Conservation (phyloP, 2,113 vertebrate species). For the Cyrtonyx montezumae region DNA sequence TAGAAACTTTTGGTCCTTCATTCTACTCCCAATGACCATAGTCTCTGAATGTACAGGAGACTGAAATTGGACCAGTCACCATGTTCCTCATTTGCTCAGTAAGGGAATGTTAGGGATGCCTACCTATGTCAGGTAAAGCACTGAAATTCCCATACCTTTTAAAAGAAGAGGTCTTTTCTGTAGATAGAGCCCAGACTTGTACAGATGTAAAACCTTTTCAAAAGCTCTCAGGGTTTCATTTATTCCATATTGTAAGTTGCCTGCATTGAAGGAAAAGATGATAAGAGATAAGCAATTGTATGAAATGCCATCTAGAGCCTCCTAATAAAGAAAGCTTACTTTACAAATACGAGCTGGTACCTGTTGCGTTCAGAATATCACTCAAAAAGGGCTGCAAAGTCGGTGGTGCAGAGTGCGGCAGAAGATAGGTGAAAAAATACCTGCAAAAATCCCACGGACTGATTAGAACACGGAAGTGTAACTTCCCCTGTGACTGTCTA, state of each 20-base stretch:
- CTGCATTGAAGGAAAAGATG: constrained; percentile 68
- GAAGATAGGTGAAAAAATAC: constrained; percentile 93
- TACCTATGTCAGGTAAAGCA: background rate
- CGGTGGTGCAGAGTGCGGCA: constrained; percentile 88
- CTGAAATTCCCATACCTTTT: constrained; percentile 76
- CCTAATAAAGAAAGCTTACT: background rate
- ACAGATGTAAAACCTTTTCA: constrained; percentile 86
- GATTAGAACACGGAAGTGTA: constrained; percentile 6
- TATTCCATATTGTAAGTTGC: constrained; percentile 84
- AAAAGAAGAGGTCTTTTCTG: constrained; percentile 79
- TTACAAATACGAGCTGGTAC: constrained; percentile 65
- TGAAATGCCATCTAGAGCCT: background rate
- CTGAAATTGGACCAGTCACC: background rate
- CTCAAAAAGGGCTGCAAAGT: constrained; percentile 83
- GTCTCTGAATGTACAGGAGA: background rate
- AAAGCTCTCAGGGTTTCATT: constrained; percentile 87
- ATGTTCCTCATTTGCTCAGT: rapidly evolving
- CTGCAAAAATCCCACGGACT: constrained; percentile 74
- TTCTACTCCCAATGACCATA: background rate
- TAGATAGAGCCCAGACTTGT: constrained; percentile 88
- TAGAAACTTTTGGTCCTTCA: background rate
- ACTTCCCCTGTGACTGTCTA: background rate
- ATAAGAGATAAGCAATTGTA: background rate
- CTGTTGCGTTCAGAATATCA: constrained; percentile 90
- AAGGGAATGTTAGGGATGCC: too few species aligned